Evolutionary conservation across 2,888 invertebrate genomes (phyloP).

Genomic region (Cistogaster globosa): DNA sequence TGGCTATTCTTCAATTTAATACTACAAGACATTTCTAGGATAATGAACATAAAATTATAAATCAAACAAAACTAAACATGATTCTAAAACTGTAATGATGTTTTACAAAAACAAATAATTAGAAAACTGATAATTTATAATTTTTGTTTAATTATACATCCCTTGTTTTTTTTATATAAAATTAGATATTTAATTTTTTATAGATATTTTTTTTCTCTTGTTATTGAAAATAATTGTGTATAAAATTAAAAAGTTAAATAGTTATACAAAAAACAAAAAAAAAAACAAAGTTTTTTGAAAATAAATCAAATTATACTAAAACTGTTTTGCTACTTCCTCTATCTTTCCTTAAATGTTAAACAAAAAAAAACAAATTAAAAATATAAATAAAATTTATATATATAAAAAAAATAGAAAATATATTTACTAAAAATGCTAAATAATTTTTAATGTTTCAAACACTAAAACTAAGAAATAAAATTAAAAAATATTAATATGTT

Average conservation of each 20-base stretch:
- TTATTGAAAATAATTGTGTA: too few species aligned
- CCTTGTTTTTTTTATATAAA: too few species aligned
- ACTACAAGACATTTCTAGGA: too few species aligned
- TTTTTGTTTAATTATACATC: too few species aligned
- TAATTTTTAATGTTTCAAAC: conserved; percentile 57
- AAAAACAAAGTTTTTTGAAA: conserved; percentile 28
- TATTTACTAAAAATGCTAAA: conserved; percentile 56
- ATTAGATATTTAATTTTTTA: too few species aligned
- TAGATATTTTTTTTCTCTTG: too few species aligned
- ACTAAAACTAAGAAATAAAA: conserved; percentile 37
- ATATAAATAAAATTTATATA: conserved; percentile 62
- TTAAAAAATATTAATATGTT: conserved; percentile 61
- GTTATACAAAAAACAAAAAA: neutral
- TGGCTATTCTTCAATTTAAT: too few species aligned
- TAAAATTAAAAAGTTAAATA: neutral
- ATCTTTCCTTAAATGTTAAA: conserved; percentile 52
- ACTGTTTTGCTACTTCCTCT: conserved; percentile 55
- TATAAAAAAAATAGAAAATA: conserved; percentile 44
- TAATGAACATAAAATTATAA: too few species aligned
- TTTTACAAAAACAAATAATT: too few species aligned
- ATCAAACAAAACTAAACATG: too few species aligned
- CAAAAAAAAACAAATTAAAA: conserved; percentile 63
- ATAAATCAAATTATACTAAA: conserved; percentile 47
- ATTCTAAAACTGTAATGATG: too few species aligned
- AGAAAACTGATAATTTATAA: too few species aligned